A percentile compares a stretch with the other conserved stretches of the same genome.
phyloP scores from a whole-genome alignment of 2,888 invertebrate genomes.

The Caenorhabditis sp. region DNA sequence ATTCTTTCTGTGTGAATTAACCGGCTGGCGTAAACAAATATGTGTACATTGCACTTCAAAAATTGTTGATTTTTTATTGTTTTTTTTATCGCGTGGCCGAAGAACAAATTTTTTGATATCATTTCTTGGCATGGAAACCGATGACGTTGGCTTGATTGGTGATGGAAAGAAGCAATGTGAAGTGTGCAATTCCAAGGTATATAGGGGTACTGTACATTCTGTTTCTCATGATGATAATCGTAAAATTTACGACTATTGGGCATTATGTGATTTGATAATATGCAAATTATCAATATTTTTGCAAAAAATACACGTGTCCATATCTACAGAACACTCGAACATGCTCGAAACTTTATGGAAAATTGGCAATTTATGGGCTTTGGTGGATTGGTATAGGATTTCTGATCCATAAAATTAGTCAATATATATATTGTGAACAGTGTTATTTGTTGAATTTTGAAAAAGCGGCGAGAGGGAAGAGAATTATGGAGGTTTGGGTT shows the following conservation, averaged over 20 bases:
- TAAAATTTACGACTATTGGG: too few relatives aligned
- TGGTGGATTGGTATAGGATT: slow-evolving; percentile 32
- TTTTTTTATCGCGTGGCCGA: not conserved
- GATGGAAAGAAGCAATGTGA: not conserved
- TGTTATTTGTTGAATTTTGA: slow-evolving; percentile 18
- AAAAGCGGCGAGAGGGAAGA: slow-evolving; percentile 5
- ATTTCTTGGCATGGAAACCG: not conserved
- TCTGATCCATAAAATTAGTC: slow-evolving; percentile 12
- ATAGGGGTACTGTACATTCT: not conserved
- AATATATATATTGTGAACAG: slow-evolving; percentile 19
- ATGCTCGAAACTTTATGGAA: slow-evolving; percentile 13
- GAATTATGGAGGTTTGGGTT: not conserved
- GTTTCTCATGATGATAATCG: not conserved
- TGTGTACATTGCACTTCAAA: not conserved
- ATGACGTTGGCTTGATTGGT: not conserved
- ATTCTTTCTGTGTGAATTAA: not conserved
- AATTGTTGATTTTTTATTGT: not conserved
- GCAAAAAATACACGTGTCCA: not conserved
- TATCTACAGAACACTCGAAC: slow-evolving; percentile 17
- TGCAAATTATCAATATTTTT: not conserved
- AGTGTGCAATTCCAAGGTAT: not conserved
- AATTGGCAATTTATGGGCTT: slow-evolving; percentile 22
- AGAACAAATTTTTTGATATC: not conserved
- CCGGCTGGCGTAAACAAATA: not conserved
- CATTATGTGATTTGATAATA: too few relatives aligned